These are phyloP conservation scores for Leptogaster cylindrica DNA, from an alignment of 2,888 invertebrate genomes.

Conservation along the genomic window DNA sequence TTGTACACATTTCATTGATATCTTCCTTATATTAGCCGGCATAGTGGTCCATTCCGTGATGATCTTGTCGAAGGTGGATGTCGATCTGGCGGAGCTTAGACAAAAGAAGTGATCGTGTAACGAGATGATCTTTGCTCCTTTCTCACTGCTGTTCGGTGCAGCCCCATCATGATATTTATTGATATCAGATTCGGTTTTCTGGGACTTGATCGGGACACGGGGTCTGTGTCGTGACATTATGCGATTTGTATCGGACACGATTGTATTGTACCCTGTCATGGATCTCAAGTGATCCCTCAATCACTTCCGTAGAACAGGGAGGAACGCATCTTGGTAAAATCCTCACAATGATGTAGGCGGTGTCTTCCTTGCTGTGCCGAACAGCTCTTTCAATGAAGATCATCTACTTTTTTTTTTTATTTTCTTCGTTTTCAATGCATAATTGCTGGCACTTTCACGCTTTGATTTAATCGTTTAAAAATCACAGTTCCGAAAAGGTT, in stretches of 20 bases:
- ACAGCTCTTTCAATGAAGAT: too few relatives aligned
- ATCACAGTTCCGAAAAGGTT: neutral
- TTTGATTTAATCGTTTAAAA: slow-evolving; percentile 9
- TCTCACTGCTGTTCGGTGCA: slow-evolving; percentile 28
- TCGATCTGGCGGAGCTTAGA: neutral
- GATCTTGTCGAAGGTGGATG: slow-evolving; percentile 17
- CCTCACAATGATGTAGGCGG: too few relatives aligned
- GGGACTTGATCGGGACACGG: slow-evolving; percentile 3
- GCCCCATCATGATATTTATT: slow-evolving; percentile 6
- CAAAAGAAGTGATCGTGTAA: slow-evolving; percentile 34
- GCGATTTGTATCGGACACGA: slow-evolving; percentile 25
- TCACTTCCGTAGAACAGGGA: too few relatives aligned
- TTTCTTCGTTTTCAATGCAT: too few relatives aligned
- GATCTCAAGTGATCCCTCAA: neutral
- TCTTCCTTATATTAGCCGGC: slow-evolving; percentile 5
- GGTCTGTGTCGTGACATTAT: slow-evolving; percentile 31
- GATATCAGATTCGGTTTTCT: neutral
- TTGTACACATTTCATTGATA: slow-evolving; percentile 20
- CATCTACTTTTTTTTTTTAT: too few relatives aligned
- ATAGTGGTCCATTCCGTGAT: neutral
- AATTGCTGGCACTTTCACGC: slow-evolving; percentile 11
- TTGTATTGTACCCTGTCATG: slow-evolving; percentile 2
- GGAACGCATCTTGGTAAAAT: too few relatives aligned
- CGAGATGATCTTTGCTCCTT: slow-evolving; percentile 33
- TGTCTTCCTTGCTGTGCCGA: too few relatives aligned